Evolutionary conservation across 2,797 vertebrate species (phyloP).

Genomic region (Mormyrops boulengeri): DNA sequence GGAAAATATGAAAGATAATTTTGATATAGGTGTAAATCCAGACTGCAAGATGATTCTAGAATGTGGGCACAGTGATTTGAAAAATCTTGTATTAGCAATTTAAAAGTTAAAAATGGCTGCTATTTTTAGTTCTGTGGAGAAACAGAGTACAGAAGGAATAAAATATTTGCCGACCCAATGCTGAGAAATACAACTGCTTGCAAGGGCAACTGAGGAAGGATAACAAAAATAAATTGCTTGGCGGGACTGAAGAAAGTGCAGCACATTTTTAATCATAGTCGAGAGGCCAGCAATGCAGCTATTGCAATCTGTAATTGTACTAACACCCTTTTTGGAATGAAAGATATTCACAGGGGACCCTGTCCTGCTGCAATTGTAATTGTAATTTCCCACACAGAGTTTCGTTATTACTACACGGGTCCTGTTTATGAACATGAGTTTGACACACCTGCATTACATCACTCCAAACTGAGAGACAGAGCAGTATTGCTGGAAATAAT

Average conservation of each 20-base stretch:
- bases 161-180: neutral
- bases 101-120: neutral
- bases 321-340: neutral
- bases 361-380: neutral
- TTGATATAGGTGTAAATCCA: neutral
- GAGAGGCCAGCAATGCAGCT: neutral
- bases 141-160: neutral
- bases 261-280: neutral
- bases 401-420: neutral
- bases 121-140: neutral
- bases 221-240: neutral
- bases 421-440: neutral
- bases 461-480: neutral
- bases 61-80: neutral
- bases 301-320: neutral
- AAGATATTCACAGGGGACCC: neutral
- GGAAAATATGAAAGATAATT: neutral
- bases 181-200: neutral
- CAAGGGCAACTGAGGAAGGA: neutral
- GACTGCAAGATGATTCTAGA: neutral
- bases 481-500: neutral
- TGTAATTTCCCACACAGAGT: neutral
- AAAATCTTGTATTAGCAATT: neutral
- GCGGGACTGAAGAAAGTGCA: neutral
- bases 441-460: neutral